Conservation (phyloP, 2,113 vertebrate genomes). For the Saccopteryx leptura region DNA sequence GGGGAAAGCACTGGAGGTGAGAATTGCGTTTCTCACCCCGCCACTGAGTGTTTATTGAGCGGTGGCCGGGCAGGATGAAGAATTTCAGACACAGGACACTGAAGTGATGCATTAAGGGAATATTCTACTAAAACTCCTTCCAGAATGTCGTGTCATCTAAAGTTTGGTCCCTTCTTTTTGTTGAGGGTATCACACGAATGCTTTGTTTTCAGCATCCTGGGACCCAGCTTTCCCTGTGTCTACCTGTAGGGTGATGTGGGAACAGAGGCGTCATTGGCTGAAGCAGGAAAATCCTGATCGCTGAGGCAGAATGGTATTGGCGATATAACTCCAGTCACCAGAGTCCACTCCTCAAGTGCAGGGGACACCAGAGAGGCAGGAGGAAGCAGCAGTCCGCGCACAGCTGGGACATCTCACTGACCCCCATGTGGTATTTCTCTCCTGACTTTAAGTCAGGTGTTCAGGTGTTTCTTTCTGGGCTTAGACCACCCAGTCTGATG, state of each 20-base stretch:
- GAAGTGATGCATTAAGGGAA: too few species aligned
- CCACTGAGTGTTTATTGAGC: slow-evolving; percentile 50
- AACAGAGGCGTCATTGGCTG: background rate
- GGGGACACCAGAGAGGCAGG: too few species aligned
- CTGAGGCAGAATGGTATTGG: fast-evolving
- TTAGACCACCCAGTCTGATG: too few species aligned
- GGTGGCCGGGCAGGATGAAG: background rate
- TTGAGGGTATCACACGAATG: background rate
- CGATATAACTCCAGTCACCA: too few species aligned
- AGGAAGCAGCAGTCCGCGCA: too few species aligned
- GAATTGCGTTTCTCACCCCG: slow-evolving; percentile 52
- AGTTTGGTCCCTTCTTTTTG: background rate
- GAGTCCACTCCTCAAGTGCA: too few species aligned
- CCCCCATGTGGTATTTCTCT: too few species aligned
- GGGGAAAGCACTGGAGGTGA: background rate
- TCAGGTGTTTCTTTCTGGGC: too few species aligned
- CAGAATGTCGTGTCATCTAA: fast-evolving
- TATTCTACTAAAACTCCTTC: fast-evolving
- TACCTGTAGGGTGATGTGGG: fast-evolving
- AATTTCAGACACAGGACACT: background rate
- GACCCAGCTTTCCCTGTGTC: fast-evolving
- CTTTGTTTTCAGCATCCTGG: background rate
- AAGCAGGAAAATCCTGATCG: background rate
- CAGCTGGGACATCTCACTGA: too few species aligned
- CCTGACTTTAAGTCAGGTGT: too few species aligned